These are phyloP conservation scores for Dyspetes luteomarginatus DNA, from an alignment of 2,888 invertebrate genomes.

Conservation along the genomic window DNA sequence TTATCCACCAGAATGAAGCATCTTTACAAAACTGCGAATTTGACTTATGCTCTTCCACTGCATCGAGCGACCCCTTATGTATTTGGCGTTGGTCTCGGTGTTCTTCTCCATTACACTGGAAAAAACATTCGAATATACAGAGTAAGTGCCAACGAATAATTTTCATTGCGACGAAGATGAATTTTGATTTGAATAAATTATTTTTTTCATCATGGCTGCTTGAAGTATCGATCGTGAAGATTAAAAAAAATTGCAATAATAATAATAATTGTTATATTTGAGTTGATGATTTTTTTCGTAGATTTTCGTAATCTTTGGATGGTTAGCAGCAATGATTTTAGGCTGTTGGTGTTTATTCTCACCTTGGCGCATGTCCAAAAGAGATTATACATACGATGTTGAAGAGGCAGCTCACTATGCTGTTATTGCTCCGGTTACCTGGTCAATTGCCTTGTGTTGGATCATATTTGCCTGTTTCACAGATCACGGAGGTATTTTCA, in stretches of 20 bases:
- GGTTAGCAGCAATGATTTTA: constrained; percentile 84
- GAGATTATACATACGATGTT: constrained; percentile 86
- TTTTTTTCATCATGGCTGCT: no score
- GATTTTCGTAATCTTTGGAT: constrained; percentile 85
- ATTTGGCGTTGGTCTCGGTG: constrained; percentile 87
- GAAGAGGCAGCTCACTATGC: constrained; percentile 87
- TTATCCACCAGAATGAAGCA: constrained; percentile 85
- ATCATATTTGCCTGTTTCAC: constrained; percentile 87
- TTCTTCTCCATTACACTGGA: constrained; percentile 84
- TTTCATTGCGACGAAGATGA: not conserved
- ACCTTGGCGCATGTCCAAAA: constrained; percentile 85
- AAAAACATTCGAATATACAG: constrained; percentile 81
- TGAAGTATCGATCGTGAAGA: no score
- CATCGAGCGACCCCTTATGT: constrained; percentile 88
- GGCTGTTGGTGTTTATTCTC: constrained; percentile 86
- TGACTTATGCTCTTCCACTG: constrained; percentile 86
- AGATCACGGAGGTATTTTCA: constrained; percentile 84
- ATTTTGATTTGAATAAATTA: not conserved
- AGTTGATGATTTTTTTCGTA: constrained; percentile 73
- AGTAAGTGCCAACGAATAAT: constrained; percentile 72
- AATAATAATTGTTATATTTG: no score
- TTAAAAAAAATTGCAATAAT: no score
- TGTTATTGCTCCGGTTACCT: constrained; percentile 87
- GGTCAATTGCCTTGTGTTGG: constrained; percentile 87
- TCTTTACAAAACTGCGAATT: constrained; percentile 88